Evolutionary conservation across 2,797 vertebrate species (phyloP), one percentile per base, ranked within the genome.

Genomic region (Cyclura pinguis): DNA sequence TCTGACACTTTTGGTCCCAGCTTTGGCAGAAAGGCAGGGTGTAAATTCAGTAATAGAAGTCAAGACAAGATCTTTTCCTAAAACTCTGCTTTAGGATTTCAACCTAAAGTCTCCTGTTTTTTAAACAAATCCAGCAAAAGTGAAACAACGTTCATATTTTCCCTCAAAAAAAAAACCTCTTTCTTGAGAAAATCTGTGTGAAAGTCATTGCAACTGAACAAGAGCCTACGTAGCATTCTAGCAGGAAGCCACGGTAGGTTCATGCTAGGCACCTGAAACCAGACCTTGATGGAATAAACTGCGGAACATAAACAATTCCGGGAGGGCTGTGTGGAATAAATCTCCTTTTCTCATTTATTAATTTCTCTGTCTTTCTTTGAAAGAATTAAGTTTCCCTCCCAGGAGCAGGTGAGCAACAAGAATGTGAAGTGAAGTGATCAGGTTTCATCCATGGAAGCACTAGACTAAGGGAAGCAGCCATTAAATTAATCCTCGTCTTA

Each of bases 401-500:
- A 88, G 84, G 91, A 97, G 96, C 95, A 97, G 95, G 96, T 97
- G 96, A 97, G 90, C 94, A 96, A 93, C 76, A 96, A 91, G 95
- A 97, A 97, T 96, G 94, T 93, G 90, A 92, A 92, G 90, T 90
- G 78, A 32, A 86, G 84, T 52, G 96, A 96, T 98, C 96, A 86
- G 78, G 93, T 97, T 97, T 97, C 97, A 93, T 93, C 88, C 72
- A 92, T 94, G 94, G 96, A 96, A 94, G 77, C 87, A 91, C 92
- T 90, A 88, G 93, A 94, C 89, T 93, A 95, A 96, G 95, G 95
- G 96, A 97, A 96, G 94, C 93, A 93, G 92, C 90, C 94, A 90
- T 96, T 95, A 96, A 93, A 95, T 95, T 97, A 98, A 97, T 97
- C 96, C 96, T 96, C 94, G 73, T 97, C 93, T 96, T 94, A 96